phyloP scores from a whole-genome alignment of 2,797 vertebrate species.

The Eremophila alpestris region DNA sequence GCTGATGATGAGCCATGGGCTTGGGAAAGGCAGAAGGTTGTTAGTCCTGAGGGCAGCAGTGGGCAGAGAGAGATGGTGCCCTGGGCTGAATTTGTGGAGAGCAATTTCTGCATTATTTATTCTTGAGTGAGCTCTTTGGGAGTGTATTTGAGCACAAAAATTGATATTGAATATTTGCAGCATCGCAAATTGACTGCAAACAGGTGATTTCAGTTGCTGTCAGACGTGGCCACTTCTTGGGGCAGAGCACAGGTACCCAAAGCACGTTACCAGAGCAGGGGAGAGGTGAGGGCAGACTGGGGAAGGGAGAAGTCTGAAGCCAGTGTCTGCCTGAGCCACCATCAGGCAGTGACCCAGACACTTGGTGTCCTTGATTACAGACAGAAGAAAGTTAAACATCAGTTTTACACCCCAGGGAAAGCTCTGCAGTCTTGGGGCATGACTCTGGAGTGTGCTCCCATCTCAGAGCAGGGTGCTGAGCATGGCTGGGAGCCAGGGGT shows the following conservation, averaged over 20 bases:
- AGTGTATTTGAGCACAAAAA: background rate
- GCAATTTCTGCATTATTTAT: slow-evolving; percentile 25
- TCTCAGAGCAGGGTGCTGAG: background rate
- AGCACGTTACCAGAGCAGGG: background rate
- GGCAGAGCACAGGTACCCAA: background rate
- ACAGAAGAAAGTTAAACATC: background rate
- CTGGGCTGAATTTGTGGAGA: background rate
- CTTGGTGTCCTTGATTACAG: background rate
- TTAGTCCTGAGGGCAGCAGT: background rate
- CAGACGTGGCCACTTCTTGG: background rate
- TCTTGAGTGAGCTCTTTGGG: background rate
- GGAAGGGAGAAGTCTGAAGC: background rate
- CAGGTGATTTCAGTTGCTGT: background rate
- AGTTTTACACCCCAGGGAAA: background rate
- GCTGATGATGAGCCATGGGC: background rate
- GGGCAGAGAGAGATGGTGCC: background rate
- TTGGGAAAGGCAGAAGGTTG: background rate
- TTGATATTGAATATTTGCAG: background rate
- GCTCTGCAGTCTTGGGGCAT: background rate
- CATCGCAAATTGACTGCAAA: background rate
- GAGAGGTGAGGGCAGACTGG: rapidly evolving
- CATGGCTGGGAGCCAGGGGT: rapidly evolving
- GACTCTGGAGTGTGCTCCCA: background rate
- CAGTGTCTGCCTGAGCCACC: background rate
- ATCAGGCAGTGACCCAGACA: background rate